Evolutionary conservation across 1,140 invertebrate species (phyloP).

Genomic region (Araneus ventricosus): DNA sequence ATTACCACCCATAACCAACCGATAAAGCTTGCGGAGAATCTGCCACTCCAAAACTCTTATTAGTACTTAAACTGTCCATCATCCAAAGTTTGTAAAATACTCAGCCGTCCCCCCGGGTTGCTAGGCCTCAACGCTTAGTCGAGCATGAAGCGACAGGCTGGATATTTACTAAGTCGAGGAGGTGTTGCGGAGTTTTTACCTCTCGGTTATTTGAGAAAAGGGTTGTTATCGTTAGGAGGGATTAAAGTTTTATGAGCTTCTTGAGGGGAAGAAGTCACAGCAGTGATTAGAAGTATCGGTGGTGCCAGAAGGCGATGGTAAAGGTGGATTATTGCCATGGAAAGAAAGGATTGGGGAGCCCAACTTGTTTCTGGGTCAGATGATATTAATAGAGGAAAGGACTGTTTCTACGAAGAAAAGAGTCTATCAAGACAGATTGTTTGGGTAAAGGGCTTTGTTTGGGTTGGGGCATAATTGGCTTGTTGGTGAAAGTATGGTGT

Average conservation of each 20-base stretch:
- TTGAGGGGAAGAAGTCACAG: background rate
- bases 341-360: background rate
- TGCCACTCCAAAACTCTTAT: background rate
- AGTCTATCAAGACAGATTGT: no score
- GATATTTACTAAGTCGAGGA: background rate
- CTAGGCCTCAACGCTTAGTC: background rate
- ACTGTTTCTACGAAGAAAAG: no score
- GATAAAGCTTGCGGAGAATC: background rate
- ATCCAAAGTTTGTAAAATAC: background rate
- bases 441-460: no score
- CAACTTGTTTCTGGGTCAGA: background rate
- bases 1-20: background rate
- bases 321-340: background rate
- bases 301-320: background rate
- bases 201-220: background rate
- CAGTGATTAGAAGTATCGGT: slow-evolving; percentile 20
- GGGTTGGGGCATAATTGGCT: no score
- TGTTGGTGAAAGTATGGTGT: no score
- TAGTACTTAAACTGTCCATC: slow-evolving; percentile 27
- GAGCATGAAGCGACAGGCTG: background rate
- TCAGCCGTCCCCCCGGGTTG: background rate
- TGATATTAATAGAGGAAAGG: background rate
- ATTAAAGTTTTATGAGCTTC: slow-evolving; percentile 34
- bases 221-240: slow-evolving; percentile 26
- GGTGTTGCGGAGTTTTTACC: slow-evolving; percentile 1